These are phyloP conservation scores for Mormyrus proboscirostris DNA, from an alignment of 2,797 vertebrate species.

Conservation along the genomic window DNA sequence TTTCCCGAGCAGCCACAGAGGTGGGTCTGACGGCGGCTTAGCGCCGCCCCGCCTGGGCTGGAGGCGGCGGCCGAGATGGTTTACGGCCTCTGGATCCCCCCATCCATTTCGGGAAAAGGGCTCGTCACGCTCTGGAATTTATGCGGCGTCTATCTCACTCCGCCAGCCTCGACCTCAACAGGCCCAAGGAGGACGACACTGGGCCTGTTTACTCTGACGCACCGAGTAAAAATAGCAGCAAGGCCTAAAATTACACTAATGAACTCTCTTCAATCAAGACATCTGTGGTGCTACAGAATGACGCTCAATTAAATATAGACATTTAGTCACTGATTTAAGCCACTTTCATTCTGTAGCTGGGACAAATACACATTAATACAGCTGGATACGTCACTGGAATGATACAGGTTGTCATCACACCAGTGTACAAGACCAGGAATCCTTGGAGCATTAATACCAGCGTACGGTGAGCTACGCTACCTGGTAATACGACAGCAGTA, in stretches of 20 bases:
- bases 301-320: background rate
- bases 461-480: background rate
- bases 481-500: background rate
- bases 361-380: background rate
- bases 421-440: background rate
- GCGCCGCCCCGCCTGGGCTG: background rate
- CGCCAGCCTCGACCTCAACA: background rate
- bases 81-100: slow-evolving; percentile 34
- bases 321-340: background rate
- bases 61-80: slow-evolving; percentile 12
- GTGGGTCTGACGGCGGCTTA: background rate
- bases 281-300: background rate
- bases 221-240: background rate
- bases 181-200: background rate
- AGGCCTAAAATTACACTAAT: slow-evolving; percentile 10
- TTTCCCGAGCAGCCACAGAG: background rate
- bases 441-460: background rate
- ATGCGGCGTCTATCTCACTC: background rate
- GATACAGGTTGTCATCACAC: background rate
- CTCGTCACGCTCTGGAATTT: slow-evolving; percentile 30
- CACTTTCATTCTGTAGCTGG: background rate
- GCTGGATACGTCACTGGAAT: background rate
- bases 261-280: background rate
- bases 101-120: slow-evolving; percentile 35
- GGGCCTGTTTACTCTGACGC: background rate